Percentiles rank a stretch among this genome's conserved stretches.
Evolutionary conservation across 2,113 vertebrate species (phyloP).

Genomic region (Lepisosteus oculatus): DNA sequence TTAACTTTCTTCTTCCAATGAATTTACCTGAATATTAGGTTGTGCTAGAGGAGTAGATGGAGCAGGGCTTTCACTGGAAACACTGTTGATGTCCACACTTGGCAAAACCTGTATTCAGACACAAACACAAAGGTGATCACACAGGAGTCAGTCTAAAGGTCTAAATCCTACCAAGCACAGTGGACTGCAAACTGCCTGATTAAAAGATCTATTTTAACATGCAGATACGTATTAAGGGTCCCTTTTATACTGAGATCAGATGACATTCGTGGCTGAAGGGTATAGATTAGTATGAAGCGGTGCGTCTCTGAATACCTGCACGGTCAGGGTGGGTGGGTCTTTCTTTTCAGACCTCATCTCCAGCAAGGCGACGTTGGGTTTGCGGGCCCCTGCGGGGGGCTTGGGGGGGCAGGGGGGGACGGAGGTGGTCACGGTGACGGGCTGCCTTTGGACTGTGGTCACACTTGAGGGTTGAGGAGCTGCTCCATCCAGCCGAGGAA

Average conservation of each 20-base stretch:
- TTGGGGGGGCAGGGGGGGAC: constrained; percentile 55
- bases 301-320: constrained; percentile 64
- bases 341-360: constrained; percentile 65
- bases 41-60: constrained; percentile 23
- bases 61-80: constrained; percentile 45
- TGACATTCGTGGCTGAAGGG: too few relatives aligned
- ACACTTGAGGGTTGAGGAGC: constrained; percentile 51
- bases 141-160: too few relatives aligned
- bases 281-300: too few relatives aligned
- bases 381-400: constrained; percentile 38
- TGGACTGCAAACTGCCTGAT: too few relatives aligned
- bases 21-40: constrained; percentile 62
- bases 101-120: constrained; percentile 69
- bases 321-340: constrained; percentile 60
- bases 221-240: too few relatives aligned
- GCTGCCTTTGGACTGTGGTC: constrained; percentile 44
- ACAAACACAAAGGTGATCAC: neutral
- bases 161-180: too few relatives aligned
- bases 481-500: constrained; percentile 60
- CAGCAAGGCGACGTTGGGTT: constrained; percentile 59
- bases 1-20: neutral
- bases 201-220: too few relatives aligned
- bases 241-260: too few relatives aligned
- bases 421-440: constrained; percentile 60
- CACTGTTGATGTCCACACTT: constrained; percentile 73